A percentile compares a stretch with the other conserved stretches of the same genome.
Evolutionary conservation across 2,113 vertebrate genomes (phyloP).

Genomic region (Chloropsis hardwickii): DNA sequence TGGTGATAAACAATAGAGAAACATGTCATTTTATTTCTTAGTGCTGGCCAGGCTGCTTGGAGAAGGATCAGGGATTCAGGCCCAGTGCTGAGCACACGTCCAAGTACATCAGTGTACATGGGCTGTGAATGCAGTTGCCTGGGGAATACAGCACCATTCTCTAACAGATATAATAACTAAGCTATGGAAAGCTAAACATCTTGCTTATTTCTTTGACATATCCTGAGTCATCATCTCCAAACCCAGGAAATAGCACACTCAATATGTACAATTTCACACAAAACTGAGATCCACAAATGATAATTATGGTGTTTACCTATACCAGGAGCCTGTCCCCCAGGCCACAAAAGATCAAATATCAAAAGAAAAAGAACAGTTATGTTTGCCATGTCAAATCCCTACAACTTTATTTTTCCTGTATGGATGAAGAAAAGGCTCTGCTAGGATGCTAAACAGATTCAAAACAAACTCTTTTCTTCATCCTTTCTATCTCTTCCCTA

Average conservation of each 20-base stretch:
- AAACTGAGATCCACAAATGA: not conserved
- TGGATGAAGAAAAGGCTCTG: not conserved
- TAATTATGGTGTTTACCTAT: not conserved
- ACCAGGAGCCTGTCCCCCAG: not conserved
- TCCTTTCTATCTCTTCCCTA: not conserved
- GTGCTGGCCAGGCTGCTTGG: not conserved
- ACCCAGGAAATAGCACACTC: not conserved
- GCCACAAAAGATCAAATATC: not conserved
- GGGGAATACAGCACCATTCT: not conserved
- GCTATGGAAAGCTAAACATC: not conserved
- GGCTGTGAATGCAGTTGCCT: not conserved
- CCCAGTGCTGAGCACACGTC: not conserved
- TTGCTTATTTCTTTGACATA: not conserved
- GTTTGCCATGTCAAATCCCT: not conserved
- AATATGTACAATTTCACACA: not conserved
- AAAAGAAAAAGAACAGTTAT: not conserved
- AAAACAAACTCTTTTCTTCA: not conserved
- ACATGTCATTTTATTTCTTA: not conserved
- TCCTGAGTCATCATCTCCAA: not conserved
- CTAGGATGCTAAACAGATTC: not conserved
- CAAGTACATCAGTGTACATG: not conserved
- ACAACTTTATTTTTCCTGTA: not conserved
- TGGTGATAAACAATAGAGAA: not conserved
- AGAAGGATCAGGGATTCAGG: not conserved
- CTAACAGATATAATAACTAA: not conserved